phyloP scores from a whole-genome alignment of 2,888 invertebrate species.

The Campoletis raptor region DNA sequence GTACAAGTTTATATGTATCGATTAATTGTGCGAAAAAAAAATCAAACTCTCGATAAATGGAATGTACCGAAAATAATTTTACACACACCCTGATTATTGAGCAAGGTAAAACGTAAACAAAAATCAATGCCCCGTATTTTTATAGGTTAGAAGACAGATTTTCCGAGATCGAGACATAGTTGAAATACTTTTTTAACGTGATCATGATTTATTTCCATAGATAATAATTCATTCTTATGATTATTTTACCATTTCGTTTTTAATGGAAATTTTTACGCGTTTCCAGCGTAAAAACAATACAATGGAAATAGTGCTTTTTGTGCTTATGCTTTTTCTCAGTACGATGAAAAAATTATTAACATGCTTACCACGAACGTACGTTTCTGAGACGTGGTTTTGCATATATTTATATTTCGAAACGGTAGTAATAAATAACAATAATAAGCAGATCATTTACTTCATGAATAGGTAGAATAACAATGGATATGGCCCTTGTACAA shows the following conservation, averaged over 20 bases:
- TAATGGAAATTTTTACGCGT: not conserved
- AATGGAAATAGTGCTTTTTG: not conserved
- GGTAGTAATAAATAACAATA: not conserved
- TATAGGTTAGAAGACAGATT: constrained; percentile 75
- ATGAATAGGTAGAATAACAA: constrained; percentile 74
- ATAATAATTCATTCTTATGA: not conserved
- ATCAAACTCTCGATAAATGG: constrained; percentile 73
- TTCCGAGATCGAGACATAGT: not conserved
- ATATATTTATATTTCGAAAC: constrained; percentile 1
- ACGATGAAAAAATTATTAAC: not conserved
- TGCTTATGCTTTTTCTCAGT: not conserved
- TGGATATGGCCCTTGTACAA: constrained; percentile 90
- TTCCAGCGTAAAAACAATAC: not conserved
- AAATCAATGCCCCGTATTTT: constrained; percentile 61
- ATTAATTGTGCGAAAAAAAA: constrained; percentile 73
- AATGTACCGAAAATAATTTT: constrained; percentile 73
- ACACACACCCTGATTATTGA: constrained; percentile 70
- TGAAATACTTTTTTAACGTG: not conserved
- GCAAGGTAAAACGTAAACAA: constrained; percentile 73
- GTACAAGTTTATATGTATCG: constrained; percentile 75
- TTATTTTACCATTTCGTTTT: not conserved
- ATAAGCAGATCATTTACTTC: not conserved
- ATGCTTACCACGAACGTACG: constrained; percentile 36
- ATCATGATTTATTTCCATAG: not conserved
- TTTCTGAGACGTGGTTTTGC: constrained; percentile 49